A percentile compares a stretch with the other conserved stretches of the same genome.
These are phyloP conservation scores for Actinostola sp. DNA, from an alignment of 92 coral and sea anemone species.

Conservation along the genomic window DNA sequence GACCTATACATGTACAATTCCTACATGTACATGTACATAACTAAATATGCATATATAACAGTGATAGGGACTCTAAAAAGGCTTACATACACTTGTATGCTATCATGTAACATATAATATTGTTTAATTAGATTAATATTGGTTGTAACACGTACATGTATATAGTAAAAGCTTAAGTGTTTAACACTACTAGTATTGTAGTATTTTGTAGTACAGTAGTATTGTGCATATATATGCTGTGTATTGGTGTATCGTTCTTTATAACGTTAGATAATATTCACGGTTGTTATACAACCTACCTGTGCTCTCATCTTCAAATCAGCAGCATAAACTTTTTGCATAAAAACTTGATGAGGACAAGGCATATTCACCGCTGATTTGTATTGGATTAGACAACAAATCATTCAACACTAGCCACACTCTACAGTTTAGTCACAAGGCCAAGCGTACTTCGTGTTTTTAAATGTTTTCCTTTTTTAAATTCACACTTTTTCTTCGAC, in stretches of 20 bases:
- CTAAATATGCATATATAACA: no score
- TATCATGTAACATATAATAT: no score
- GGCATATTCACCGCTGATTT: slow-evolving; percentile 62
- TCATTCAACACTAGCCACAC: slow-evolving; percentile 5
- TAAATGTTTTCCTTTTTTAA: background rate
- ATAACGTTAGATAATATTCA: background rate
- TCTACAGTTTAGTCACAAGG: background rate
- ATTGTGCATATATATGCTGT: no score
- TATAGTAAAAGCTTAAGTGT: no score
- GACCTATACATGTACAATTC: no score
- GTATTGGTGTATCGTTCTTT: background rate
- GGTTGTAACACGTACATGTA: no score
- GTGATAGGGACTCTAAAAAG: no score
- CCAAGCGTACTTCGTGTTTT: background rate
- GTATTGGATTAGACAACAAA: slow-evolving; percentile 12
- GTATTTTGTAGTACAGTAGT: no score
- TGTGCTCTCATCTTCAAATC: slow-evolving; percentile 79
- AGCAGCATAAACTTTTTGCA: slow-evolving; percentile 67
- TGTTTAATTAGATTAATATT: no score
- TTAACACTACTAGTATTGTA: no score
- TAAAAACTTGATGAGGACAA: slow-evolving; percentile 82
- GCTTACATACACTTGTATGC: no score
- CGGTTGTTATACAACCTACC: slow-evolving; percentile 42
- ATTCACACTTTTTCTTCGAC: background rate
- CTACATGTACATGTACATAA: no score